These are phyloP conservation scores for Magallana ariakensis DNA, from an alignment of 1,140 invertebrate species.

Conservation along the genomic window DNA sequence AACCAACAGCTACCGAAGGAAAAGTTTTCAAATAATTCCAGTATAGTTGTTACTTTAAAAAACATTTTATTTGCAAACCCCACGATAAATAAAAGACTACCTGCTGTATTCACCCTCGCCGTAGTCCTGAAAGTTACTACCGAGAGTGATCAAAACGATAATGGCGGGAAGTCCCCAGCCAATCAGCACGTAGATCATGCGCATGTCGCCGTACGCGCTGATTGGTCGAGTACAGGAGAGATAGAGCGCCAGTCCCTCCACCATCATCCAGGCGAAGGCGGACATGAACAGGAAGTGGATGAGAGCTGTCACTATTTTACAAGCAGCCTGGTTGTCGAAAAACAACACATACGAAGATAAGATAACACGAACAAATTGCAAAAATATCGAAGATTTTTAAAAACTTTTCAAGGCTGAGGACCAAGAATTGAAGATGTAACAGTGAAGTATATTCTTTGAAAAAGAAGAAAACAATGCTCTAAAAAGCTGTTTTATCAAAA, in stretches of 20 bases:
- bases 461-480: too few species aligned
- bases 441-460: too few species aligned
- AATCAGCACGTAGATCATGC: conserved; percentile 62
- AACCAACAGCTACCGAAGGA: conserved; percentile 68
- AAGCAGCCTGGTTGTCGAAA: conserved; percentile 80
- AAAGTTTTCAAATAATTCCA: conserved; percentile 45
- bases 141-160: conserved; percentile 66
- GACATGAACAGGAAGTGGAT: conserved; percentile 97
- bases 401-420: too few species aligned
- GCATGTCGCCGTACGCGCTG: conserved; percentile 61
- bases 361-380: too few species aligned
- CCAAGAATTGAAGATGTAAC: too few species aligned
- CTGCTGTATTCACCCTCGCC: conserved; percentile 62
- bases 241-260: conserved; percentile 90
- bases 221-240: conserved; percentile 66
- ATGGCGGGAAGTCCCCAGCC: conserved; percentile 68
- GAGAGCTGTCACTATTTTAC: conserved; percentile 92
- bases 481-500: too few species aligned
- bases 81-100: conserved; percentile 39
- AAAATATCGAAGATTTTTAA: too few species aligned
- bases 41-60: conserved; percentile 11
- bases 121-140: conserved; percentile 65
- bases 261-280: conserved; percentile 97
- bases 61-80: neutral
- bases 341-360: too few species aligned